A percentile compares a stretch with the other conserved stretches of the same genome.
These are phyloP conservation scores for Mantis religiosa DNA, from an alignment of 2,888 invertebrate species.

Conservation along the genomic window DNA sequence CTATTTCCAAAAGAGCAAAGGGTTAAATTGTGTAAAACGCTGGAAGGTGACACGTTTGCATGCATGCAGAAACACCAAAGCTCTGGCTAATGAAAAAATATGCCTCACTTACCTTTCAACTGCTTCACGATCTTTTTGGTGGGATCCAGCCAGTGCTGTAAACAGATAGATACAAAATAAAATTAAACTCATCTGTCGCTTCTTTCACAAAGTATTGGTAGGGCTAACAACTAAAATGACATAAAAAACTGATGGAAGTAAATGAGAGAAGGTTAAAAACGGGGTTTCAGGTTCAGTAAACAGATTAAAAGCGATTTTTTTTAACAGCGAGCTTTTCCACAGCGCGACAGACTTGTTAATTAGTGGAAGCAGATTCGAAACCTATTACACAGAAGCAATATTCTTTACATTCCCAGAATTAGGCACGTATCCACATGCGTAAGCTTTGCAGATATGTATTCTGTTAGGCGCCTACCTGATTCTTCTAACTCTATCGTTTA, in stretches of 20 bases:
- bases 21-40: neutral
- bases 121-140: conserved; percentile 84
- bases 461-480: too few relatives aligned
- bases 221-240: neutral
- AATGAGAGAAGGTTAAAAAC: neutral
- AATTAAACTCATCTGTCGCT: neutral
- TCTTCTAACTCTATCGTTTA: too few relatives aligned
- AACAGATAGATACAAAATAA: conserved; percentile 36
- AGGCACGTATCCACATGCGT: too few relatives aligned
- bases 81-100: neutral
- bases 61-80: neutral
- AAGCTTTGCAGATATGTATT: too few relatives aligned
- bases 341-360: neutral
- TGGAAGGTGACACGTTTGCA: neutral
- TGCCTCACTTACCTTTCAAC: conserved; percentile 59
- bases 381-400: too few relatives aligned
- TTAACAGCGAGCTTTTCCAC: neutral
- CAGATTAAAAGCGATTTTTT: neutral
- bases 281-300: neutral
- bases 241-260: neutral
- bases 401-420: too few relatives aligned
- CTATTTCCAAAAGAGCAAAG: neutral
- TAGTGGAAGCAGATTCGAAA: neutral
- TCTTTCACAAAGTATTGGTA: neutral
- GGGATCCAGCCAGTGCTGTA: conserved; percentile 91